These are phyloP conservation scores for Cryptoprocta ferox DNA, from an alignment of 2,797 vertebrate genomes.

Conservation along the genomic window DNA sequence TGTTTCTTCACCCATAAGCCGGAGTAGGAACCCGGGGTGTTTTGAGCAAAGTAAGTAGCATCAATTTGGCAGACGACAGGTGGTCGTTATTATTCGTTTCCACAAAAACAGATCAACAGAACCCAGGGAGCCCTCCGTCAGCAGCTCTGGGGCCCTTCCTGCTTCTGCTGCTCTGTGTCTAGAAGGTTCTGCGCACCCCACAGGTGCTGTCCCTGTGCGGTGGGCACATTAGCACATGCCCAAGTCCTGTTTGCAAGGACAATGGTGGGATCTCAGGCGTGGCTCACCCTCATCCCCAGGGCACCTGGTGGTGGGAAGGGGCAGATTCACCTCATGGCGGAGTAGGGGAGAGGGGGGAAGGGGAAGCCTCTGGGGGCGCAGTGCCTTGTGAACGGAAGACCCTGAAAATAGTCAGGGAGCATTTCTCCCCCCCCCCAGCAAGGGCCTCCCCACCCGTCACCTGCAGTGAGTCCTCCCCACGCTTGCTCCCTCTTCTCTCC, in stretches of 20 bases:
- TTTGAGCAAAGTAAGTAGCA: background rate
- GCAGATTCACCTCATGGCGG: background rate
- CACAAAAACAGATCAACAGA: background rate
- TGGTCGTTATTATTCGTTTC: fast-evolving
- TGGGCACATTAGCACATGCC: background rate
- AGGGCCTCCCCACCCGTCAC: fast-evolving
- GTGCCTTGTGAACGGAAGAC: fast-evolving
- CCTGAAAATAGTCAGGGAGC: no score
- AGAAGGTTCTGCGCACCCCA: fast-evolving
- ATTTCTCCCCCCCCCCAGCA: fast-evolving
- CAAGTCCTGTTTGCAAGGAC: background rate
- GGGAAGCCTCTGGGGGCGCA: no score
- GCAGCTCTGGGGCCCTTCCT: no score
- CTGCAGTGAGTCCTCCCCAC: background rate
- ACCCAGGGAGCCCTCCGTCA: background rate
- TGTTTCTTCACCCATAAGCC: fast-evolving
- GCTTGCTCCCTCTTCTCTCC: background rate
- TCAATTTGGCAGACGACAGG: background rate
- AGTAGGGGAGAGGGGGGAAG: fast-evolving
- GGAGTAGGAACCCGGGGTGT: background rate
- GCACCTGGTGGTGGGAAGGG: background rate
- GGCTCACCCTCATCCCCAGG: background rate
- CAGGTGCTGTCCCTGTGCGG: no score
- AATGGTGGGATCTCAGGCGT: fast-evolving
- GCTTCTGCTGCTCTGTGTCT: no score